These are phyloP conservation scores for Anguilla pacifica DNA, from an alignment of 2,797 vertebrate species.

Conservation along the genomic window DNA sequence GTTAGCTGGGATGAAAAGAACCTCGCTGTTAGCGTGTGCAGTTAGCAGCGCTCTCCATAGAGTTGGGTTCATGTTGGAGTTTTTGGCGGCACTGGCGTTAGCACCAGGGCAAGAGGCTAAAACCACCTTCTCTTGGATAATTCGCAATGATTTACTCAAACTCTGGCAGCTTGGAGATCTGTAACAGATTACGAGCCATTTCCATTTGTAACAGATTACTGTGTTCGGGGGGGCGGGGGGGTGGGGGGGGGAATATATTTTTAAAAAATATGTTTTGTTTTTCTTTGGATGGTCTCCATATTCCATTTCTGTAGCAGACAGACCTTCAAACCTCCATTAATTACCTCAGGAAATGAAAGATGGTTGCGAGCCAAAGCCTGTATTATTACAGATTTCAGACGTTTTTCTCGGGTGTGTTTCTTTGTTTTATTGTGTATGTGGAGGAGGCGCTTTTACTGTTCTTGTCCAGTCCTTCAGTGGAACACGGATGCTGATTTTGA, in stretches of 20 bases:
- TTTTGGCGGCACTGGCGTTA: not conserved
- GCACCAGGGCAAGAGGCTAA: not conserved
- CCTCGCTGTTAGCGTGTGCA: not conserved
- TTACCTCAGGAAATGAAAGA: constrained; percentile 44
- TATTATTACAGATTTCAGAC: constrained; percentile 31
- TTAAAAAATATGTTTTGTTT: constrained; percentile 43
- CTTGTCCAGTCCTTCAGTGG: not conserved
- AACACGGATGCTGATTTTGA: constrained; percentile 25
- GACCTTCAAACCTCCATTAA: constrained; percentile 53
- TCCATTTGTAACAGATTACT: not conserved
- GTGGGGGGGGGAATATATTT: constrained; percentile 32
- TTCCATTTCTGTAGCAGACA: constrained; percentile 48
- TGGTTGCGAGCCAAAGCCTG: constrained; percentile 10
- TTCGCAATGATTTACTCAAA: constrained; percentile 51
- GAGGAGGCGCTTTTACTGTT: not conserved
- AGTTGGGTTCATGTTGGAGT: not conserved
- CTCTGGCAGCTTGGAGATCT: constrained; percentile 42
- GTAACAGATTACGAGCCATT: not conserved
- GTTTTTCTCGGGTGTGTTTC: constrained; percentile 1
- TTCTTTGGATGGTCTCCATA: constrained; percentile 35
- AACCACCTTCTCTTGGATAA: not conserved
- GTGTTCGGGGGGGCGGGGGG: too few species aligned
- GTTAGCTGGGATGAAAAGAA: not conserved
- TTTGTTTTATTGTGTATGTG: constrained; percentile 2
- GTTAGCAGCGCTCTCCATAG: not conserved